These are phyloP conservation scores for Mycteria americana DNA, from an alignment of 2,797 vertebrate genomes.

Conservation along the genomic window DNA sequence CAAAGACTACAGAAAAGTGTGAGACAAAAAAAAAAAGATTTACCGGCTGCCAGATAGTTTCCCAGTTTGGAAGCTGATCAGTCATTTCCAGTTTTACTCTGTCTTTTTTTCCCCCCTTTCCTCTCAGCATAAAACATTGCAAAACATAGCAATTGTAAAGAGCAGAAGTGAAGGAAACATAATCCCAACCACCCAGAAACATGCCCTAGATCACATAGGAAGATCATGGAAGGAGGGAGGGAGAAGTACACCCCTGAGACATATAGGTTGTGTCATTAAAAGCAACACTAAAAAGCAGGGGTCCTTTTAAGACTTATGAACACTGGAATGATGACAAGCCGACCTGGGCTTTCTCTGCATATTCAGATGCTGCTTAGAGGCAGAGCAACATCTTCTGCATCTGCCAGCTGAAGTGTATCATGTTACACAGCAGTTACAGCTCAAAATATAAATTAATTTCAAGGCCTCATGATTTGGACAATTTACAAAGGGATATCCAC, in stretches of 20 bases:
- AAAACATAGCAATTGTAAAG: background rate
- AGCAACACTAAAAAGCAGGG: background rate
- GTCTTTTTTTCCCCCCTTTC: background rate
- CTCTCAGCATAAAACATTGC: background rate
- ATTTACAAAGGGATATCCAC: slow-evolving; percentile 2
- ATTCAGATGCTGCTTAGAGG: background rate
- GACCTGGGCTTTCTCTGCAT: background rate
- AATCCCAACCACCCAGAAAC: background rate
- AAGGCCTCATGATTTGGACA: background rate
- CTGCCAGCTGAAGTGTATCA: slow-evolving; percentile 11
- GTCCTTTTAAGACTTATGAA: background rate
- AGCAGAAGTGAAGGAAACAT: background rate
- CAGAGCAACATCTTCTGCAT: background rate
- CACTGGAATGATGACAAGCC: background rate
- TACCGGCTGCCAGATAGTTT: background rate
- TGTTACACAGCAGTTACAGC: background rate
- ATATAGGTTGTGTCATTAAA: background rate
- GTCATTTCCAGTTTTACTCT: background rate
- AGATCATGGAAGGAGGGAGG: background rate
- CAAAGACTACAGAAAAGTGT: background rate
- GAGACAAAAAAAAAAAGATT: background rate
- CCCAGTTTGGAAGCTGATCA: slow-evolving; percentile 11
- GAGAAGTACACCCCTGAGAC: background rate
- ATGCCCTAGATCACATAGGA: background rate
- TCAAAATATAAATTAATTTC: slow-evolving; percentile 38